Evolutionary conservation across 1,140 invertebrate species (phyloP).

Genomic region (Zeugodacus cucurbitae): DNA sequence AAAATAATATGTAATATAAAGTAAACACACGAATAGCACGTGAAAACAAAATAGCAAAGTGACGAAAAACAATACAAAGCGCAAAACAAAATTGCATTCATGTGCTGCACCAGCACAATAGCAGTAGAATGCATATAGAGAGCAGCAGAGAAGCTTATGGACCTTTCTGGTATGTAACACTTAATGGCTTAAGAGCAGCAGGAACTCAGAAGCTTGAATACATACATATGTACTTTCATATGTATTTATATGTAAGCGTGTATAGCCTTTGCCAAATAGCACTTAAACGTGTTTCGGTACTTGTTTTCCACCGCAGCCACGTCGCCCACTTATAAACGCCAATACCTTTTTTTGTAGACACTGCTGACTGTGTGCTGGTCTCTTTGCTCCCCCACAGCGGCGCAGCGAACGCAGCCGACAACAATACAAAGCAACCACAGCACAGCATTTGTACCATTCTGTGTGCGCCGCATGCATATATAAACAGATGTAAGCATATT

Average conservation of each 20-base stretch:
- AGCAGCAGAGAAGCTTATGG: too few relatives aligned
- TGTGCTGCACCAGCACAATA: neutral
- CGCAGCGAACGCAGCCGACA: neutral
- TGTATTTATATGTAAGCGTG: neutral
- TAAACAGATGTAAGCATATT: neutral
- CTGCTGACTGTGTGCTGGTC: neutral
- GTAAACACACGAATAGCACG: neutral
- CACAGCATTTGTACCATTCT: neutral
- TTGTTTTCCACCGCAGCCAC: constrained; percentile 18
- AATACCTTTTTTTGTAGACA: neutral
- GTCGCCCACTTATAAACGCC: neutral
- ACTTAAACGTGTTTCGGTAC: constrained; percentile 36
- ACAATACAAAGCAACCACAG: neutral
- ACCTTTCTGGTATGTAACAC: neutral
- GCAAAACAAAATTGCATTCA: neutral
- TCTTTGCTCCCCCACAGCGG: neutral
- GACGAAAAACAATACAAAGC: neutral
- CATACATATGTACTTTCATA: neutral
- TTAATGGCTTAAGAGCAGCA: neutral
- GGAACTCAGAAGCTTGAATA: neutral
- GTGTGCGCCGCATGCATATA: neutral
- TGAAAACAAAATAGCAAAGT: neutral
- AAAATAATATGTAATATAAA: neutral
- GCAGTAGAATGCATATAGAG: neutral
- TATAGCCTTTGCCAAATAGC: neutral